Conservation (phyloP, 2,113 vertebrate species). For the Brachyistius frenatus region DNA sequence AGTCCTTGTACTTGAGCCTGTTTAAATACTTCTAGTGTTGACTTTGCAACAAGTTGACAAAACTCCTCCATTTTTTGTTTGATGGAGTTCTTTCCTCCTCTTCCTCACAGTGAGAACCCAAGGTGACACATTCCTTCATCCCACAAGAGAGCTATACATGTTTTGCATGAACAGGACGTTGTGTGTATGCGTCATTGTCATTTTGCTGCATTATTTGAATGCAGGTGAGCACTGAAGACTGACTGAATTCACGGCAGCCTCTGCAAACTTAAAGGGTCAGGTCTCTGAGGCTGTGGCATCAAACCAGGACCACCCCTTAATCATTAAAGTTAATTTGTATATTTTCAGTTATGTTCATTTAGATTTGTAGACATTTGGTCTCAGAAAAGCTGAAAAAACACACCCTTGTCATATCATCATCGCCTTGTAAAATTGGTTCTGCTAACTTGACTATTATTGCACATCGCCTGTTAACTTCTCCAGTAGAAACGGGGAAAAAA, state of each 20-base stretch:
- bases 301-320: neutral
- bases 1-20: conserved; percentile 36
- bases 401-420: neutral
- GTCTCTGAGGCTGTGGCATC: no score
- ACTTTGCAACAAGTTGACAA: conserved; percentile 55
- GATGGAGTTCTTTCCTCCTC: conserved; percentile 32
- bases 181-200: neutral
- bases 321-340: neutral
- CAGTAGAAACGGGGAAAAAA: neutral
- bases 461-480: neutral
- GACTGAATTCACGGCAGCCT: neutral
- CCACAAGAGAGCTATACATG: conserved; percentile 28
- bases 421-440: neutral
- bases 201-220: neutral
- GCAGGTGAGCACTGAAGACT: neutral
- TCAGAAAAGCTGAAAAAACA: neutral
- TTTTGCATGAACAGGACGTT: conserved; percentile 28
- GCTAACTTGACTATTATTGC: neutral
- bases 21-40: conserved; percentile 54
- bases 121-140: conserved; percentile 51
- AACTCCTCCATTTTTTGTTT: conserved; percentile 47
- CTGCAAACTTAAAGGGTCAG: no score
- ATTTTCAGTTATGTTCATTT: neutral
- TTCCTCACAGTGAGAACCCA: conserved; percentile 27
- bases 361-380: neutral